Percentiles rank a stretch among this genome's conserved stretches.
Conservation (phyloP, 2,888 invertebrate genomes). For the Ormyrus pomaceus region DNA sequence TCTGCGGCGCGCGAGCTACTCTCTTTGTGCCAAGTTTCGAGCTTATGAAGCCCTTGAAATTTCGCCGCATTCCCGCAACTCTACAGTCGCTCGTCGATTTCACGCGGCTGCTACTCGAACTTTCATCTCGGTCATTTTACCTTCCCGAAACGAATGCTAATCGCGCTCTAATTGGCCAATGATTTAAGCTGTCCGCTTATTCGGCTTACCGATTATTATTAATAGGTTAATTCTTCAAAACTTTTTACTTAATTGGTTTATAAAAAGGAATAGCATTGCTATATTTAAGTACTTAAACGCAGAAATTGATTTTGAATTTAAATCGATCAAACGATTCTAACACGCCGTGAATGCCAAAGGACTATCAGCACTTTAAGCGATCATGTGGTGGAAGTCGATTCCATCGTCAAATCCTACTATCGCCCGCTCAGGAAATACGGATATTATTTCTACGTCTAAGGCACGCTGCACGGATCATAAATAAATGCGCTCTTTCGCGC, state of each 20-base stretch:
- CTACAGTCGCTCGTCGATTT: conserved; percentile 10
- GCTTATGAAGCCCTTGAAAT: conserved; percentile 62
- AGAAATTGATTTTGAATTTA: no score
- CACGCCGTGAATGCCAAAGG: no score
- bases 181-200: no score
- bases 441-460: neutral
- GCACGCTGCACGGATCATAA: neutral
- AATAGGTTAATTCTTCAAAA: no score
- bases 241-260: no score
- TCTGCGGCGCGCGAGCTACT: conserved; percentile 60
- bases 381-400: neutral
- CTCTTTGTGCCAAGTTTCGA: conserved; percentile 69
- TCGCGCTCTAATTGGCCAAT: no score
- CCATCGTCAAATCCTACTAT: neutral
- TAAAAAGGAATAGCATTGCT: no score
- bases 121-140: neutral
- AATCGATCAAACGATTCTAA: no score
- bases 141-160: neutral
- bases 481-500: neutral
- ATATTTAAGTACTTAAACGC: no score
- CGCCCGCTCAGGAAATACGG: neutral
- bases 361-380: neutral
- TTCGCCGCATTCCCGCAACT: conserved; percentile 51
- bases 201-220: no score
- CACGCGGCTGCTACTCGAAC: neutral